Evolutionary conservation across 53 echinoderm and acorn worm genomes (phyloP).

Genomic region (Paracentrotus lividus): DNA sequence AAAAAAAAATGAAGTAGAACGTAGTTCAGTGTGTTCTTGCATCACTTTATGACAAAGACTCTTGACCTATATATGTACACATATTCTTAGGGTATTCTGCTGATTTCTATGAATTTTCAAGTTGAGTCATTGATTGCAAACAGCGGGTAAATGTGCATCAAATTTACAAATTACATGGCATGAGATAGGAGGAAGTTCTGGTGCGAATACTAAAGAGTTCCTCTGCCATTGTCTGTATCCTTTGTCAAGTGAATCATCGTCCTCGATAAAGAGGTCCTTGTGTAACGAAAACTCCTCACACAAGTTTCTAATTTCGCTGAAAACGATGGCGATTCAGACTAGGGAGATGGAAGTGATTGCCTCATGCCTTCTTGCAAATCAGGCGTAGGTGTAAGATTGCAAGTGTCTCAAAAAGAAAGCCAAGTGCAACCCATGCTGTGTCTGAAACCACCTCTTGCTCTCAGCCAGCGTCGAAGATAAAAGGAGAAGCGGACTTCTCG

Average conservation of each 20-base stretch:
- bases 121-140: neutral
- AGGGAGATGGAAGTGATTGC: conserved; percentile 9
- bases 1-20: neutral
- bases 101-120: neutral
- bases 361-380: conserved; percentile 9
- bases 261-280: neutral
- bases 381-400: conserved; percentile 60
- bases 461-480: neutral
- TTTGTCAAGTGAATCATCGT: conserved; percentile 52
- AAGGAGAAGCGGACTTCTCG: conserved; percentile 57
- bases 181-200: conserved; percentile 10
- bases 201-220: neutral
- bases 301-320: conserved; percentile 42
- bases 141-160: conserved; percentile 4
- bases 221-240: conserved; percentile 8
- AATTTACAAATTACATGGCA: neutral
- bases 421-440: conserved; percentile 51
- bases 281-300: conserved; percentile 14
- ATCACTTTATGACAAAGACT: neutral
- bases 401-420: conserved; percentile 37
- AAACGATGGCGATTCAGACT: conserved; percentile 27
- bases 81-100: neutral
- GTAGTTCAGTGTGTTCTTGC: neutral
- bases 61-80: neutral
- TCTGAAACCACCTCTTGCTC: conserved; percentile 39